Percentiles rank a stretch among this genome's conserved stretches.
Evolutionary conservation across 2,888 invertebrate genomes (phyloP).

Genomic region (Synanthedon tipuliformis): DNA sequence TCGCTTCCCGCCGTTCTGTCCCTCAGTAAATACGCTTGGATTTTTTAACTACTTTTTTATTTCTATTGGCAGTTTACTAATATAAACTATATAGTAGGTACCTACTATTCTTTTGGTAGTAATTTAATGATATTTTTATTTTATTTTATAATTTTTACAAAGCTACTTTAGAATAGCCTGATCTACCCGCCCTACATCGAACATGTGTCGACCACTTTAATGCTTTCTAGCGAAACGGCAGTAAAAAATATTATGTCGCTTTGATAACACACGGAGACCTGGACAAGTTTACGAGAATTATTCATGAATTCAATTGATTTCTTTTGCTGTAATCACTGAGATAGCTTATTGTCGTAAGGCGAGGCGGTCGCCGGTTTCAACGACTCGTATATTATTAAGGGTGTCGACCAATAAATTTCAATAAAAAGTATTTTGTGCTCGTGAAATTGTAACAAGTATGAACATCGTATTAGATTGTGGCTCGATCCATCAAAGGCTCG

Average conservation of each 20-base stretch:
- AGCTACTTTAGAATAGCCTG: too few species aligned
- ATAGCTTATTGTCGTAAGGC: conserved; percentile 29
- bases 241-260: conserved; percentile 54
- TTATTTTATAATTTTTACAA: too few species aligned
- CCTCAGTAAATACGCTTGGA: too few species aligned
- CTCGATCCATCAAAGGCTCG: conserved; percentile 62
- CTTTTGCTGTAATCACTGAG: conserved; percentile 35
- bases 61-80: too few species aligned
- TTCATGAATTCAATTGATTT: conserved; percentile 62
- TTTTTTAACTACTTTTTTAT: too few species aligned
- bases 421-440: conserved; percentile 33
- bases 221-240: conserved; percentile 18
- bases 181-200: too few species aligned
- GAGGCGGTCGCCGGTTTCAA: conserved; percentile 3
- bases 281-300: conserved; percentile 50
- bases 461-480: conserved; percentile 42
- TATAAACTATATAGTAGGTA: too few species aligned
- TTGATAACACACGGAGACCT: conserved; percentile 32
- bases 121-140: conserved; percentile 1
- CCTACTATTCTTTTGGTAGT: too few species aligned
- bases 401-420: conserved; percentile 23
- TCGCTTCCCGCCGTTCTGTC: too few species aligned
- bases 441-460: conserved; percentile 31
- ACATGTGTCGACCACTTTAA: too few species aligned
- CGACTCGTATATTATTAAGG: conserved; percentile 10